These are phyloP conservation scores for Philhelius pedissequus DNA, from an alignment of 2,888 invertebrate genomes.

Conservation along the genomic window DNA sequence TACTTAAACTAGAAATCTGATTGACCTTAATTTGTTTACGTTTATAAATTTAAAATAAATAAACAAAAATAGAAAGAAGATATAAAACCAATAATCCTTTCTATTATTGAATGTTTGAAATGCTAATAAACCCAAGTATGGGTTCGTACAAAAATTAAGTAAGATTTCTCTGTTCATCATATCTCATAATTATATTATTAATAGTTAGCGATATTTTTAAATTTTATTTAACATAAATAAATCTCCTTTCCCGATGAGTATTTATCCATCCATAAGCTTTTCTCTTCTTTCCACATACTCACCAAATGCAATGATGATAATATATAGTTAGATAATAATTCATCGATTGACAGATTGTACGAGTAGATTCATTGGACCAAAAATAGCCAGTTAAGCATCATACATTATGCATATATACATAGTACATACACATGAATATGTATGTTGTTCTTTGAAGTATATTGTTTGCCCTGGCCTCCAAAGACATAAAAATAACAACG, in stretches of 20 bases:
- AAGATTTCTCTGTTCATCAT: not conserved
- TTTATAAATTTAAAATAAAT: too few relatives aligned
- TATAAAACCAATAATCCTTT: too few relatives aligned
- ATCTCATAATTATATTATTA: not conserved
- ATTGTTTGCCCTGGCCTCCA: not conserved
- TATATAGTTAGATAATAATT: not conserved
- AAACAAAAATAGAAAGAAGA: too few relatives aligned
- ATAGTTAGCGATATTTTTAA: not conserved
- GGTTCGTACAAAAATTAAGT: too few relatives aligned
- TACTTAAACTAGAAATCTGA: too few relatives aligned
- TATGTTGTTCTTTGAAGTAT: not conserved
- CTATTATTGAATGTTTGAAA: too few relatives aligned
- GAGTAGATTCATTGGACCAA: slow-evolving; percentile 10
- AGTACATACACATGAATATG: not conserved
- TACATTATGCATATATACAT: too few relatives aligned
- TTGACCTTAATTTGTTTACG: too few relatives aligned
- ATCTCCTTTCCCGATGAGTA: not conserved
- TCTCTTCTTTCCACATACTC: slow-evolving; percentile 16
- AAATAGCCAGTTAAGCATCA: slow-evolving; percentile 36
- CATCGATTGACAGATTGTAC: slow-evolving; percentile 52
- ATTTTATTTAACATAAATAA: not conserved
- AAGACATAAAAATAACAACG: not conserved
- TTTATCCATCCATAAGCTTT: not conserved
- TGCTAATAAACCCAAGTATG: too few relatives aligned
- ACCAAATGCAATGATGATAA: slow-evolving; percentile 49